These are phyloP conservation scores for Linepithema humile DNA, from an alignment of 1,140 invertebrate species.

Conservation along the genomic window DNA sequence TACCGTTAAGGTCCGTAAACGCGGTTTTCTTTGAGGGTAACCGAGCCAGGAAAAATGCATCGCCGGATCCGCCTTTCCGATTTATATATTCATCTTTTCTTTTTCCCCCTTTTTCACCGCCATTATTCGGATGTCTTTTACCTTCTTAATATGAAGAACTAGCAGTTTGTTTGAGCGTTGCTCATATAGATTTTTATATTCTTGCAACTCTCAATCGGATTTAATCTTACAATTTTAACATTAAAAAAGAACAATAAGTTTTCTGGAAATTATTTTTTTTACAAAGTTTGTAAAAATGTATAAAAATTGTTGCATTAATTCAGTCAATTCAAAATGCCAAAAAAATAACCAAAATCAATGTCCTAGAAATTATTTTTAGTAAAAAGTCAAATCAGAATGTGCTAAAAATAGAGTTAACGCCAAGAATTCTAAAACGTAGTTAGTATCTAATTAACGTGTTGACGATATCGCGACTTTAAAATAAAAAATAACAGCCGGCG, in stretches of 20 bases:
- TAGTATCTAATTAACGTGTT: background rate
- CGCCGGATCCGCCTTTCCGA: background rate
- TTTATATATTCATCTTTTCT: constrained; percentile 29
- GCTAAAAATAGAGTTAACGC: background rate
- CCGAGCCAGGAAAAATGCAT: constrained; percentile 27
- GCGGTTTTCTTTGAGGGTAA: constrained; percentile 29
- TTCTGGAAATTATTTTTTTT: too few species aligned
- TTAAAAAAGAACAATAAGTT: background rate
- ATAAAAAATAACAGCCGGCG: background rate
- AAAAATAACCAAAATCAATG: too few species aligned
- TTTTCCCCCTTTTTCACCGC: background rate
- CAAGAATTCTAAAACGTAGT: background rate
- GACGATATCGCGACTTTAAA: background rate
- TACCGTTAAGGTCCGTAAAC: constrained; percentile 34
- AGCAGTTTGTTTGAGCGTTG: background rate
- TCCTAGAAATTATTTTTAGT: background rate
- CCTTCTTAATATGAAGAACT: background rate
- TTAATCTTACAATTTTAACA: background rate
- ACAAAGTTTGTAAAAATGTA: too few species aligned
- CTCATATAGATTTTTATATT: background rate
- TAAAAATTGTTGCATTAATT: too few species aligned
- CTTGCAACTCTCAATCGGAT: background rate
- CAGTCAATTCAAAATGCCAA: too few species aligned
- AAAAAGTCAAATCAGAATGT: background rate
- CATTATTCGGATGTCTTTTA: constrained; percentile 11